These are phyloP conservation scores for Amphiprion clarkii DNA, from an alignment of 2,797 vertebrate genomes.

Conservation along the genomic window DNA sequence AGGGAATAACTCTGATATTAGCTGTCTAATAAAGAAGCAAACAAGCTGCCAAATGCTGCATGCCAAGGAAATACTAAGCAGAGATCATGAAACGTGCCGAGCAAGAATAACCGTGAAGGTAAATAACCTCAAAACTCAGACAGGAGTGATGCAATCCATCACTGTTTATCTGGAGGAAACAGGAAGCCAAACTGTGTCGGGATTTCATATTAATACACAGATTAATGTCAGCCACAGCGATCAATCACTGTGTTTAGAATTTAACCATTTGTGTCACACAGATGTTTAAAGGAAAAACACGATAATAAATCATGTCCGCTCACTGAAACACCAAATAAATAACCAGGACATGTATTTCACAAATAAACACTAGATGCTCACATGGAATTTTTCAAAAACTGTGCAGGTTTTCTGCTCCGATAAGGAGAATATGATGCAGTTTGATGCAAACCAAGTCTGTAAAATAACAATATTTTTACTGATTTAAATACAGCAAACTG, in stretches of 20 bases:
- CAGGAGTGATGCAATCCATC: background rate
- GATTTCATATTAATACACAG: background rate
- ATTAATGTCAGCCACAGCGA: background rate
- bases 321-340: background rate
- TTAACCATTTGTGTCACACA: background rate
- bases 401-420: background rate
- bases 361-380: background rate
- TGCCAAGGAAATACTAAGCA: background rate
- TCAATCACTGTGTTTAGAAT: slow-evolving; percentile 8
- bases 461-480: too few species aligned
- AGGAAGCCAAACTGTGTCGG: background rate
- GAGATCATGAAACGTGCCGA: background rate
- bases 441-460: too few species aligned
- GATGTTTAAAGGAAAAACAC: background rate
- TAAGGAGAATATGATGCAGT: background rate
- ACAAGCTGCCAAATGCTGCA: background rate
- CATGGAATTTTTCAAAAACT: background rate
- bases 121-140: background rate
- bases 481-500: too few species aligned
- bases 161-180: slow-evolving; percentile 14
- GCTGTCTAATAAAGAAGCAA: background rate
- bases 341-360: background rate
- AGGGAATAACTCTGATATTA: background rate
- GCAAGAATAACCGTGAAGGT: background rate
- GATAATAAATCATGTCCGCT: slow-evolving; percentile 2